A percentile compares a stretch with the other conserved stretches of the same genome.
These are phyloP conservation scores for Phymastichus coffea DNA, from an alignment of 1,140 invertebrate species.

Conservation along the genomic window DNA sequence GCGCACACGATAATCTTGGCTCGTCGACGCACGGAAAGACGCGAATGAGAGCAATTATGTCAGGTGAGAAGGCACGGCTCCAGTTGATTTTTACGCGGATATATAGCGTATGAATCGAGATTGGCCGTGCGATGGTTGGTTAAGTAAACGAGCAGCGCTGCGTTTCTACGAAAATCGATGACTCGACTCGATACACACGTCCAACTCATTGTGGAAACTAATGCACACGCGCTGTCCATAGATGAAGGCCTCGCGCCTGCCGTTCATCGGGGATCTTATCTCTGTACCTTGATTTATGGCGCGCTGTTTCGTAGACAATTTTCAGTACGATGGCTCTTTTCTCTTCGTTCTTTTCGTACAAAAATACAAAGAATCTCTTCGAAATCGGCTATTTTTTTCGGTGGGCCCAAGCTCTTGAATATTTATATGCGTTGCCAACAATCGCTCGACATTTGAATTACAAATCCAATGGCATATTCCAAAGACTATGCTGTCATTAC, in stretches of 20 bases:
- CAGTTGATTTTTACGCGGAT: too few species aligned
- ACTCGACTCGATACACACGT: slow-evolving; percentile 17
- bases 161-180: slow-evolving; percentile 10
- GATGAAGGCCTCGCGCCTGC: slow-evolving; percentile 17
- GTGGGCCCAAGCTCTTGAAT: too few species aligned
- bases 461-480: too few species aligned
- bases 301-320: slow-evolving; percentile 4
- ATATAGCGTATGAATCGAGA: too few species aligned
- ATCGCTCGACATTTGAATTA: too few species aligned
- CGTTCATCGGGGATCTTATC: slow-evolving; percentile 17
- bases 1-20: too few species aligned
- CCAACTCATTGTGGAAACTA: slow-evolving; percentile 15
- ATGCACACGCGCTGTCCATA: neutral
- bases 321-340: too few species aligned
- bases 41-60: slow-evolving; percentile 7
- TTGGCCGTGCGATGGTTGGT: neutral
- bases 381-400: too few species aligned
- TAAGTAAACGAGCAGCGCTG: neutral
- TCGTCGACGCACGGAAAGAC: too few species aligned
- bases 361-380: too few species aligned
- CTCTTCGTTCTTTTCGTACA: too few species aligned
- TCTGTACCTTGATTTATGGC: slow-evolving; percentile 19
- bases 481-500: too few species aligned
- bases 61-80: slow-evolving; percentile 1
- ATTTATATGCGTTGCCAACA: neutral